phyloP scores from a whole-genome alignment of 2,888 invertebrate species.

The Latrodectus hesperus region DNA sequence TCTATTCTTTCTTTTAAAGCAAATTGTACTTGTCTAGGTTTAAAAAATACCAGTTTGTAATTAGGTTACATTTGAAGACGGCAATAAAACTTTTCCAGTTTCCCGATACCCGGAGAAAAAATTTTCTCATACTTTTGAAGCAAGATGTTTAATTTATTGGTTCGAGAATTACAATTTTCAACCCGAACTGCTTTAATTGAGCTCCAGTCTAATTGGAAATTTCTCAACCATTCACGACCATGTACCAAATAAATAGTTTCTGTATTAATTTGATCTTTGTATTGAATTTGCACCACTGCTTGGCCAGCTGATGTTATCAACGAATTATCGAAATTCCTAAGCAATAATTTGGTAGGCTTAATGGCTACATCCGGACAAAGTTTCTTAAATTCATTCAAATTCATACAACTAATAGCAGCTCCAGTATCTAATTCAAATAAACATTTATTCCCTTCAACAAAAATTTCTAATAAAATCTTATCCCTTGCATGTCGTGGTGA shows the following conservation, averaged over 20 bases:
- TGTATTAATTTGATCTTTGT: constrained; percentile 42
- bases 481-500: constrained; percentile 42
- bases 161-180: constrained; percentile 53
- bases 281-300: constrained; percentile 34
- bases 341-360: constrained; percentile 41
- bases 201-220: too few species aligned
- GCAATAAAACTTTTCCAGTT: constrained; percentile 53
- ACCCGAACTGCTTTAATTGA: constrained; percentile 49
- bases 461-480: constrained; percentile 21
- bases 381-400: constrained; percentile 46
- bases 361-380: constrained; percentile 42
- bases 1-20: too few species aligned
- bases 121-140: constrained; percentile 47
- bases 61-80: constrained; percentile 45
- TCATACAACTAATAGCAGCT: constrained; percentile 44
- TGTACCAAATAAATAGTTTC: constrained; percentile 43
- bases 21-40: too few species aligned
- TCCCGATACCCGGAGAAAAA: constrained; percentile 50
- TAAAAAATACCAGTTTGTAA: too few species aligned
- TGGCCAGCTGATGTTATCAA: constrained; percentile 38
- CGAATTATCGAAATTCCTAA: constrained; percentile 42
- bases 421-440: constrained; percentile 42
- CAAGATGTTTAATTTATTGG: constrained; percentile 51
- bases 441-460: constrained; percentile 38
- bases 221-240: too few species aligned